Evolutionary conservation across 2,797 vertebrate genomes (phyloP).

Genomic region (Urocyon cinereoargenteus): DNA sequence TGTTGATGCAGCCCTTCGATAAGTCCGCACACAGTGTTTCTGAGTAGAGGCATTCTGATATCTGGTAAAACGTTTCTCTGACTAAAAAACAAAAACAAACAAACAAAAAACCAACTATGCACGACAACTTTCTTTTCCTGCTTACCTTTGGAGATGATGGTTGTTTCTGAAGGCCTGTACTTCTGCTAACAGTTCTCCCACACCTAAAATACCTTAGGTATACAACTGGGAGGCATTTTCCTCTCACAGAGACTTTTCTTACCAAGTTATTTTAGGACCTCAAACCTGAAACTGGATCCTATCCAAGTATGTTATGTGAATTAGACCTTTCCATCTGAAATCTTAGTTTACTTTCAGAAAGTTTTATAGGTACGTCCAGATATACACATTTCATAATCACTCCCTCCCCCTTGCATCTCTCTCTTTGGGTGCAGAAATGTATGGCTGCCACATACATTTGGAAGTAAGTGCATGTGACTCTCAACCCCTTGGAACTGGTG

Average conservation of each 20-base stretch:
- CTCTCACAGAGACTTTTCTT: slow-evolving; percentile 40
- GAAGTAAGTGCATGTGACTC: slow-evolving; percentile 49
- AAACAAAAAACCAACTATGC: neutral
- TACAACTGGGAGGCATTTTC: neutral
- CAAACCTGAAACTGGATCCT: slow-evolving; percentile 45
- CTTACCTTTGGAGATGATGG: neutral
- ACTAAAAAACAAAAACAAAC: neutral
- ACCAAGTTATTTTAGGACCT: slow-evolving; percentile 64
- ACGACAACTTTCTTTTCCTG: neutral
- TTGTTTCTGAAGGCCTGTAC: slow-evolving; percentile 31
- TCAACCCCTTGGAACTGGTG: slow-evolving; percentile 43
- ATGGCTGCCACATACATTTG: slow-evolving; percentile 60
- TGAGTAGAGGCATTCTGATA: slow-evolving; percentile 39
- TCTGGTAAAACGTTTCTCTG: slow-evolving; percentile 20
- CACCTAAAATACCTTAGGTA: neutral
- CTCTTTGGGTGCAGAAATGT: neutral
- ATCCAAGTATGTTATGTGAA: slow-evolving; percentile 65
- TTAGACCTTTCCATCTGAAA: slow-evolving; percentile 68
- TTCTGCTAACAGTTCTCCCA: neutral
- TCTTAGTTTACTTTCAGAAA: slow-evolving; percentile 71
- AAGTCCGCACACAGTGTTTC: neutral
- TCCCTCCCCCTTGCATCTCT: neutral
- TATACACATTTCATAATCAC: slow-evolving; percentile 59
- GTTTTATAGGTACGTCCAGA: slow-evolving; percentile 41
- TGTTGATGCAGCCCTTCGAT: slow-evolving; percentile 43